phyloP scores from a whole-genome alignment of 2,797 vertebrate genomes.

The Sebastes taczanowskii region DNA sequence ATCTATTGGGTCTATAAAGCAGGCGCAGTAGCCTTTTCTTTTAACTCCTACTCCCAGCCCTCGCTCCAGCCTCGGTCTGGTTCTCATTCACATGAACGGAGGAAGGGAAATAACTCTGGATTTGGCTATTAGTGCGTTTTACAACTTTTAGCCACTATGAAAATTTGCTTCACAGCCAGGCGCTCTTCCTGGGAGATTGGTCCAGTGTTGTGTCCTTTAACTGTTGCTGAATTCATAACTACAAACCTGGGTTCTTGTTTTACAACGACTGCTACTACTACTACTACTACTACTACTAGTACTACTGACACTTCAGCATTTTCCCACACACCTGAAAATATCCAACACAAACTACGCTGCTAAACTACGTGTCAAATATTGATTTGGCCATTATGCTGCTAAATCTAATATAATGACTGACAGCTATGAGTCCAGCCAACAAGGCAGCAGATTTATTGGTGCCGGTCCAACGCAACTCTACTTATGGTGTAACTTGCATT shows the following conservation, averaged over 20 bases:
- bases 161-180: too few species aligned
- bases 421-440: slow-evolving; percentile 50
- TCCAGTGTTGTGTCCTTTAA: background rate
- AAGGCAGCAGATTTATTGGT: slow-evolving; percentile 44
- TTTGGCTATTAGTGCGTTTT: too few species aligned
- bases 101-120: too few species aligned
- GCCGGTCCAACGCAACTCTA: slow-evolving; percentile 50
- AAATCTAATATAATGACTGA: slow-evolving; percentile 47
- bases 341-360: background rate
- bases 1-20: too few species aligned
- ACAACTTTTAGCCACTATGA: too few species aligned
- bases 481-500: slow-evolving; percentile 57
- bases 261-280: background rate
- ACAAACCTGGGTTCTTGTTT: background rate
- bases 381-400: slow-evolving; percentile 21
- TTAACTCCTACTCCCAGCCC: too few species aligned
- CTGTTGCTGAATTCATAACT: background rate
- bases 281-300: background rate
- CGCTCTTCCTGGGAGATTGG: too few species aligned
- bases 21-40: too few species aligned
- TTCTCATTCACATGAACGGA: too few species aligned
- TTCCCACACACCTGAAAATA: background rate
- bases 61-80: too few species aligned
- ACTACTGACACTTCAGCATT: background rate
- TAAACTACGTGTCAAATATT: slow-evolving; percentile 31